Percentiles rank a stretch among this genome's conserved stretches.
These are phyloP conservation scores for Poecile atricapillus DNA, from an alignment of 2,113 vertebrate species.

Conservation along the genomic window DNA sequence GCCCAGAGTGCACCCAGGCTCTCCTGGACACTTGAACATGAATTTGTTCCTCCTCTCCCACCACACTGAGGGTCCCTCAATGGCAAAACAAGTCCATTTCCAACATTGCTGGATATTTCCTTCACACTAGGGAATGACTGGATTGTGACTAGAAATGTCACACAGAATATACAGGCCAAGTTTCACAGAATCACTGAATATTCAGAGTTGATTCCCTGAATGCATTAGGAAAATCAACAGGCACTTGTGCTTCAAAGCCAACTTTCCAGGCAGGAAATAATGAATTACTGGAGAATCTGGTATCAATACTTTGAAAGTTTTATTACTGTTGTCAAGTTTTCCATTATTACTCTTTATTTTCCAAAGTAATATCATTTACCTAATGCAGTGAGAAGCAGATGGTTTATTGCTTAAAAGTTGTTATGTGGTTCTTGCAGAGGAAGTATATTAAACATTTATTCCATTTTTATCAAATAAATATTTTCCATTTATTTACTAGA, in stretches of 20 bases:
- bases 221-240: background rate
- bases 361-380: background rate
- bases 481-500: background rate
- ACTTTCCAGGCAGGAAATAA: background rate
- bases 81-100: background rate
- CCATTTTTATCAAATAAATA: background rate
- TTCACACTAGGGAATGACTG: background rate
- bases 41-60: background rate
- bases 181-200: background rate
- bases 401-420: background rate
- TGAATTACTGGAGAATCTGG: background rate
- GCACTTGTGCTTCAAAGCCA: background rate
- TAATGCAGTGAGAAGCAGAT: constrained; percentile 24
- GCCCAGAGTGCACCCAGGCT: background rate
- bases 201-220: background rate
- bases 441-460: background rate
- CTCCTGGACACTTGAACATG: background rate
- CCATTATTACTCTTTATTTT: background rate
- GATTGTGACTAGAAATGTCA: background rate
- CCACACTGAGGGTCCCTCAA: background rate
- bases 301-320: constrained; percentile 19
- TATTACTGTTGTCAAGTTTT: constrained; percentile 38
- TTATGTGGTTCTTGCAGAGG: background rate
- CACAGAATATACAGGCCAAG: background rate
- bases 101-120: background rate